Conservation (phyloP, 2,888 invertebrate genomes). For the Dicyrtoma fusca region DNA sequence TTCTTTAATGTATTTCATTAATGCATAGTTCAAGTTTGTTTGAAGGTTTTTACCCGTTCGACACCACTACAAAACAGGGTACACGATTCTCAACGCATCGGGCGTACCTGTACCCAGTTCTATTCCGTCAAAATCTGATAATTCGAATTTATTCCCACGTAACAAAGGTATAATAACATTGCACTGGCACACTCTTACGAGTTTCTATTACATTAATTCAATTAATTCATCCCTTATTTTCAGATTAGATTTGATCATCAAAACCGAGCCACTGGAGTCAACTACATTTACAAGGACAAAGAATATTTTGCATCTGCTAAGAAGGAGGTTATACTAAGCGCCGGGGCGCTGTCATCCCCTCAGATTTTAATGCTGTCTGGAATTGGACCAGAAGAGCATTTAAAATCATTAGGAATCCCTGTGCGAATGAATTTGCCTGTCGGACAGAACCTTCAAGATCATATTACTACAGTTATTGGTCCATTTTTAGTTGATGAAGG, state of each 20-base stretch:
- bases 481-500: slow-evolving; percentile 5
- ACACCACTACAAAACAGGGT: slow-evolving; percentile 12
- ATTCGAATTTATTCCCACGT: slow-evolving; percentile 45
- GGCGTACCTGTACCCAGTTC: slow-evolving; percentile 12
- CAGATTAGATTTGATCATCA: neutral
- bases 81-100: slow-evolving; percentile 4
- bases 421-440: slow-evolving; percentile 36
- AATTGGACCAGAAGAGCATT: slow-evolving; percentile 1
- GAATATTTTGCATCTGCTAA: neutral
- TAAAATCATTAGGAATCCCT: slow-evolving; percentile 21
- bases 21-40: no score
- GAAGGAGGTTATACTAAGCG: slow-evolving; percentile 21
- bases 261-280: slow-evolving; percentile 43
- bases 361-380: slow-evolving; percentile 24
- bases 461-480: neutral
- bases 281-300: slow-evolving; percentile 1
- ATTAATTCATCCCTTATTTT: no score
- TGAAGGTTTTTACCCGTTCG: slow-evolving; percentile 15
- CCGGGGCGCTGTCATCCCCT: neutral
- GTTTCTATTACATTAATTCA: no score
- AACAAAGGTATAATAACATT: slow-evolving; percentile 49
- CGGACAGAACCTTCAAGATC: slow-evolving; percentile 39
- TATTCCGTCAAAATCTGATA: neutral
- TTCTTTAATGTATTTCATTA: no score
- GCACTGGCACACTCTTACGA: no score